Evolutionary conservation across 2,888 invertebrate genomes (phyloP), one percentile per base, ranked within the genome.

Genomic region (Catocala nupta): DNA sequence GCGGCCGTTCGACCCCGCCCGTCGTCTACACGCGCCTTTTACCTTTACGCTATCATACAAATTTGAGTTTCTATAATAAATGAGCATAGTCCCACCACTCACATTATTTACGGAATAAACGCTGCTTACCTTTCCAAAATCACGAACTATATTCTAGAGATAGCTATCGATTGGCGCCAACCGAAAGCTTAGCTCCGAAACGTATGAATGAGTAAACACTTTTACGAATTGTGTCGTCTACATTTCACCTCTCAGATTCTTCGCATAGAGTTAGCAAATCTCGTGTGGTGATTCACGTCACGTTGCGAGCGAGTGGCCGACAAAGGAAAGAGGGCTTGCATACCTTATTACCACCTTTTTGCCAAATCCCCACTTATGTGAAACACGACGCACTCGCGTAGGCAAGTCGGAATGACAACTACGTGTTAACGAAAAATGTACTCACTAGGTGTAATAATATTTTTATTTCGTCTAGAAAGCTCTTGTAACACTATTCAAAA

Each of bases 301-400:
- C 94, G 94, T 93, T 87, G 90, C 80, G 73, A 83, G 85, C 84
- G 89, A 93, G 91, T 93, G 89, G 93, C 92, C 93, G 93, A 93
- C 93, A 94, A 93, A 94, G 93, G 92, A 84, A 90, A 90, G 91
- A 91, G 92, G 92, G 91, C 91, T 88, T 91, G 93, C 93, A 93
- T 93, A 94, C 91, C 92, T 93, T 94, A 93, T 92, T 90, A 91
- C 90, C 87, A 90, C 93, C 92, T 93, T 92, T 93, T 91, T 90
- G 85, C 86, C 78, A 92, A 92, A 93, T 92, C 92, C 91, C 86
- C 86, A 90, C 90, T 93, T 92, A 89, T 87, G 88, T 89, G 90
- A 90, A 91, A 92, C 90, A 90, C 87, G 89, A 89, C 90, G 87
- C 85, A 84, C 83, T 85, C 84, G 81, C 79, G 87, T 85, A 83